These are phyloP conservation scores for Notiomystis cincta DNA, from an alignment of 2,113 vertebrate species.

Conservation along the genomic window DNA sequence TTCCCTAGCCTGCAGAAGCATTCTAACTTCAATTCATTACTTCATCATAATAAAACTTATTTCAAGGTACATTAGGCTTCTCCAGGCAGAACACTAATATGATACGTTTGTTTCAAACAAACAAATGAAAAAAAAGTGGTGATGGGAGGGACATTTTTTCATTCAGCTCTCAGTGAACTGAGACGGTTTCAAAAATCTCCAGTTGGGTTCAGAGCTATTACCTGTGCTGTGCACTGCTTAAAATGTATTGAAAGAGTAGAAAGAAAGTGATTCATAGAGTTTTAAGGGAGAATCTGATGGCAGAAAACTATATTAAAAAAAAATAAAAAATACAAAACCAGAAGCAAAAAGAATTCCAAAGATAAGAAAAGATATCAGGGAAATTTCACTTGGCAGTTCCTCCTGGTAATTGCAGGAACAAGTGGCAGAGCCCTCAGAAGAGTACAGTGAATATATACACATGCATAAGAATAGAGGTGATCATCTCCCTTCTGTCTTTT, in stretches of 20 bases:
- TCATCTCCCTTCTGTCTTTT: background rate
- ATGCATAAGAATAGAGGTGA: background rate
- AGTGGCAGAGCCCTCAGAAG: background rate
- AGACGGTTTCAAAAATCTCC: constrained; percentile 43
- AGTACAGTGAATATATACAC: background rate
- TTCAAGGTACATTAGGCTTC: constrained; percentile 77
- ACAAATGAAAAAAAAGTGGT: background rate
- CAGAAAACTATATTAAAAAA: background rate
- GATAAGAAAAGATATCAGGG: background rate
- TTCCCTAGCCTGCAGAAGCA: constrained; percentile 17
- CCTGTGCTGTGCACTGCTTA: background rate
- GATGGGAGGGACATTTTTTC: background rate
- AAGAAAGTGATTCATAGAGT: background rate
- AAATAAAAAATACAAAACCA: no score
- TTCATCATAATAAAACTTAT: constrained; percentile 77
- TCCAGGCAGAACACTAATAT: constrained; percentile 55
- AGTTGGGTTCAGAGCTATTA: background rate
- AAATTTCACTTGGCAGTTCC: background rate
- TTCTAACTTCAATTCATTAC: constrained; percentile 57
- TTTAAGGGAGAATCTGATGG: background rate
- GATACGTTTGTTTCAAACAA: constrained; percentile 53
- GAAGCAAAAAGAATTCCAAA: no score
- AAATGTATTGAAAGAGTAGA: background rate
- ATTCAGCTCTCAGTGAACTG: constrained; percentile 37
- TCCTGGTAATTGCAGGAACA: background rate